Conservation (phyloP, 2,113 vertebrate species). For the Apistogramma diplotaenia region DNA sequence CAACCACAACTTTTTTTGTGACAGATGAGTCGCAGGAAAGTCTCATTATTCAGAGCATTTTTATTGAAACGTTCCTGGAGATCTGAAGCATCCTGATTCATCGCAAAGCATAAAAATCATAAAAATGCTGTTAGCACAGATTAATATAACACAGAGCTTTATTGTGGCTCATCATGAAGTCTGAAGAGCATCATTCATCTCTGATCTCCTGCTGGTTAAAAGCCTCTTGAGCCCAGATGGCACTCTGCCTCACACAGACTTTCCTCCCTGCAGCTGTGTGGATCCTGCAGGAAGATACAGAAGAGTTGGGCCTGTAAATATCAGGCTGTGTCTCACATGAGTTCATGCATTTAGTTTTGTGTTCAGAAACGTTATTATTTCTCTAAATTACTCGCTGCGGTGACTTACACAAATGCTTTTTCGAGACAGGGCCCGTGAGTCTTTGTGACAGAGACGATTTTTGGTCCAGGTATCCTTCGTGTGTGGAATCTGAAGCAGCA, state of each 20-base stretch:
- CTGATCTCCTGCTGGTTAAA: background rate
- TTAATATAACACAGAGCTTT: background rate
- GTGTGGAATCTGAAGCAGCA: accelerated
- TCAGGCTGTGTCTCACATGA: background rate
- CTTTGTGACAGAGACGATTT: accelerated
- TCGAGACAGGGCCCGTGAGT: background rate
- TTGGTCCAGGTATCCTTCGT: accelerated
- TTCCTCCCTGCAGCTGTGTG: accelerated
- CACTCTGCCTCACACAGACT: background rate
- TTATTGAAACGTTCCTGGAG: background rate
- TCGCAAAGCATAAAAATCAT: background rate
- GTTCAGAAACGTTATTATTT: background rate
- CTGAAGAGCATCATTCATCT: background rate
- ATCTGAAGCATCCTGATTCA: background rate
- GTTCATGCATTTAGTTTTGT: background rate
- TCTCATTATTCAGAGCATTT: background rate
- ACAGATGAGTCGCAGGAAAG: too few relatives aligned
- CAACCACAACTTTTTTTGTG: background rate
- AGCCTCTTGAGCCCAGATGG: background rate
- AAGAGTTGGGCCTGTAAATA: accelerated
- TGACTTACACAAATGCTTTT: background rate
- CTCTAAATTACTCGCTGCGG: background rate
- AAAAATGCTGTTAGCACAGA: background rate
- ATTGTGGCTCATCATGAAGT: background rate
- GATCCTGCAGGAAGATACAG: background rate